Conservation (phyloP, 1,140 invertebrate species). For the Acromyrmex charruanus region DNA sequence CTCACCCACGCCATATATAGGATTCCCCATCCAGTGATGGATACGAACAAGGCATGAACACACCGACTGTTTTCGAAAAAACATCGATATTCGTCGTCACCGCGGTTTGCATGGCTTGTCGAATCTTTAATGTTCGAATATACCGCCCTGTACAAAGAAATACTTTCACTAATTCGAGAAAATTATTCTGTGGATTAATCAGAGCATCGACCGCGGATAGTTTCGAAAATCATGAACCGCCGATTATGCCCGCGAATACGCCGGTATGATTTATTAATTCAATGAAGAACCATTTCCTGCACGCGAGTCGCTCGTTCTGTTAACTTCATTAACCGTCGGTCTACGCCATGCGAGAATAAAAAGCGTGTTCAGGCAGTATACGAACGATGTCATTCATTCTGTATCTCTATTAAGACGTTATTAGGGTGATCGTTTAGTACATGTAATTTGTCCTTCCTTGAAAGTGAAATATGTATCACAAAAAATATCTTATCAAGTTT, state of each 20-base stretch:
- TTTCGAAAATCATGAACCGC: slow-evolving; percentile 34
- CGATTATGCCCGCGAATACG: slow-evolving; percentile 8
- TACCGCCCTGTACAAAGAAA: not conserved
- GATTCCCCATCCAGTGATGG: slow-evolving; percentile 67
- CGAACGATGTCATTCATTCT: slow-evolving; percentile 20
- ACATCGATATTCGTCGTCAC: not conserved
- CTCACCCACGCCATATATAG: slow-evolving; percentile 73
- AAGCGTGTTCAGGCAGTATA: not conserved
- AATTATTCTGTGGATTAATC: slow-evolving; percentile 29
- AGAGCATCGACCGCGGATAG: not conserved
- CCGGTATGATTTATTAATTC: slow-evolving; percentile 52
- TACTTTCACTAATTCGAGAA: slow-evolving; percentile 10
- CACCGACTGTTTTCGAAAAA: slow-evolving; percentile 1
- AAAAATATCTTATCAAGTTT: not conserved
- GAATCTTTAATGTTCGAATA: not conserved
- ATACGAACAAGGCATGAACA: slow-evolving; percentile 64
- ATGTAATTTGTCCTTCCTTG: not conserved
- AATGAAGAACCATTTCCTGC: slow-evolving; percentile 55
- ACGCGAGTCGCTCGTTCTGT: slow-evolving; percentile 58
- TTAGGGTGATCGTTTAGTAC: slow-evolving; percentile 10
- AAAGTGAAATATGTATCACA: not conserved
- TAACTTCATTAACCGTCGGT: slow-evolving; percentile 50
- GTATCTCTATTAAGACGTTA: slow-evolving; percentile 41
- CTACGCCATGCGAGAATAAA: slow-evolving; percentile 30
- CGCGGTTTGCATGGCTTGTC: not conserved